A percentile compares a stretch with the other conserved stretches of the same genome.
Evolutionary conservation across 2,888 invertebrate genomes (phyloP).

Genomic region (Phengaris arion): DNA sequence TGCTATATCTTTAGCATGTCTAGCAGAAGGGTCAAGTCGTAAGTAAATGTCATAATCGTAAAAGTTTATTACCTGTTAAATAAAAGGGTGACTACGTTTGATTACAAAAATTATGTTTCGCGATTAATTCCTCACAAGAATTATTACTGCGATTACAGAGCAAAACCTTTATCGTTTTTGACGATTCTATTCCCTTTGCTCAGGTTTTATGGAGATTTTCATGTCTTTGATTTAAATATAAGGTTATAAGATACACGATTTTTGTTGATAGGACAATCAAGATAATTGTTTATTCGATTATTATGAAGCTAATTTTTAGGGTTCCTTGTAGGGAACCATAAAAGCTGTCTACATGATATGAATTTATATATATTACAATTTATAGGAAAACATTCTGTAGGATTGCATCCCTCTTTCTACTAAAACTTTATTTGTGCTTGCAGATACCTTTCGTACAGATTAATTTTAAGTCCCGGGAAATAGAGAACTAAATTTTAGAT

Average conservation of each 20-base stretch:
- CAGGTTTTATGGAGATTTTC: neutral
- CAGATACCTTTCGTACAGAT: too few species aligned
- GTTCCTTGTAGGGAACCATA: too few species aligned
- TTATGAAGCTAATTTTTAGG: too few species aligned
- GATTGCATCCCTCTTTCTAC: too few species aligned
- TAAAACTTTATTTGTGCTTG: too few species aligned
- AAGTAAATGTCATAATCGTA: constrained; percentile 72
- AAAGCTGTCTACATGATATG: too few species aligned
- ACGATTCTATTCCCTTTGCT: neutral
- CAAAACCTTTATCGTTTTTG: neutral
- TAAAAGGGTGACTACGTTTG: constrained; percentile 73
- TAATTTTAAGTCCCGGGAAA: too few species aligned
- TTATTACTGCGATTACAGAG: constrained; percentile 25
- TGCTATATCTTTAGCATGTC: constrained; percentile 21
- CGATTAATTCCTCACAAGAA: constrained; percentile 43
- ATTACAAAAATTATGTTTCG: constrained; percentile 58
- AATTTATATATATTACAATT: too few species aligned
- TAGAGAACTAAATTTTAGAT: too few species aligned
- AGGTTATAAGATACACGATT: neutral
- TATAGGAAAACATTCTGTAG: too few species aligned
- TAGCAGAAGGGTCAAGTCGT: constrained; percentile 68
- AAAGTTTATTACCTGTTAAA: constrained; percentile 77
- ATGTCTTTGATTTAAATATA: neutral
- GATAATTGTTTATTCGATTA: neutral
- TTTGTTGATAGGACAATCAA: neutral